Evolutionary conservation across 2,888 invertebrate species (phyloP).

Genomic region (Autographa gamma): DNA sequence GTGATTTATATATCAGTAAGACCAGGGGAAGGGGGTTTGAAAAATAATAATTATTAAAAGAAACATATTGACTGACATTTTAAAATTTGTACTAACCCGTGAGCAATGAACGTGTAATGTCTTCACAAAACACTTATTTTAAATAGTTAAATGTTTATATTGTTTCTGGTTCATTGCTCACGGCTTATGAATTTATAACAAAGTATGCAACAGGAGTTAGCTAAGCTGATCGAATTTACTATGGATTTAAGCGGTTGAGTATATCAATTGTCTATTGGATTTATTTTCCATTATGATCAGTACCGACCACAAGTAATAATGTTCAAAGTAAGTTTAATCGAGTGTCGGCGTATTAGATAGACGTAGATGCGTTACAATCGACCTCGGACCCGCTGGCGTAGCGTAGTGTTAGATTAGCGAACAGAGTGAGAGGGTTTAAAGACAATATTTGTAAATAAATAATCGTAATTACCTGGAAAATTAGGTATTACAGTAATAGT

Average conservation of each 20-base stretch:
- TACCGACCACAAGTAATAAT: conserved; percentile 79
- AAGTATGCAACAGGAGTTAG: conserved; percentile 77
- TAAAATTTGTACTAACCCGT: conserved; percentile 71
- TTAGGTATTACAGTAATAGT: conserved; percentile 83
- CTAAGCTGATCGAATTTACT: conserved; percentile 89
- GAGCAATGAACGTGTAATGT: conserved; percentile 68
- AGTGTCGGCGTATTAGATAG: conserved; percentile 80
- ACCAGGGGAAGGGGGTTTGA: conserved; percentile 60
- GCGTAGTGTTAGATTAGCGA: conserved; percentile 86
- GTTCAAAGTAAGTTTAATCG: conserved; percentile 79
- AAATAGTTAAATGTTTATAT: conserved; percentile 59
- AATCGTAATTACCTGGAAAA: conserved; percentile 86
- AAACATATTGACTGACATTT: conserved; percentile 80
- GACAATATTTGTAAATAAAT: conserved; percentile 90
- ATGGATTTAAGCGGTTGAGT: conserved; percentile 87
- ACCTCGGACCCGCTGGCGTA: conserved; percentile 85
- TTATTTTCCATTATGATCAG: conserved; percentile 80
- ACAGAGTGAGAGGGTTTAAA: conserved; percentile 89
- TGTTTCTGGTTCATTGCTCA: conserved; percentile 71
- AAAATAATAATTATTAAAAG: conserved; percentile 61
- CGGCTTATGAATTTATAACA: conserved; percentile 68
- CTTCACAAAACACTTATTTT: conserved; percentile 62
- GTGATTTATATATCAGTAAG: conserved; percentile 64
- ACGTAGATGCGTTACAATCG: conserved; percentile 83
- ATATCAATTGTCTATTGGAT: conserved; percentile 80